Evolutionary conservation across 2,888 invertebrate species (phyloP).

Genomic region (Torymus tubicola): DNA sequence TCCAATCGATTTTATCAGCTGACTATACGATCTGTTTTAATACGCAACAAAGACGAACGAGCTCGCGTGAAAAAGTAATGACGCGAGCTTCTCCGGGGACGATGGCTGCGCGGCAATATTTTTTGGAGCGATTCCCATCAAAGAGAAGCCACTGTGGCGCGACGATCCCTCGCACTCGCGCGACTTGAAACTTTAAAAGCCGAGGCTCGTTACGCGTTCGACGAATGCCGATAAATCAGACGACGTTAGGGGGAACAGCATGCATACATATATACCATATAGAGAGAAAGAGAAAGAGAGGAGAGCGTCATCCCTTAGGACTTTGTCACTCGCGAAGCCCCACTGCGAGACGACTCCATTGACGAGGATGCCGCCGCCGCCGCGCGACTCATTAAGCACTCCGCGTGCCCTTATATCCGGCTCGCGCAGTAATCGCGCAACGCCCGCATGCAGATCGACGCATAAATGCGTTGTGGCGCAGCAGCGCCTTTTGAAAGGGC

Average conservation of each 20-base stretch:
- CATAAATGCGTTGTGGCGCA: neutral
- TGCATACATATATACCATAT: constrained; percentile 30
- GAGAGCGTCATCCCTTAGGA: constrained; percentile 68
- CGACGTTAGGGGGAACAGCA: constrained; percentile 50
- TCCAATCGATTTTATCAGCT: constrained; percentile 13
- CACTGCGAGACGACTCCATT: constrained; percentile 61
- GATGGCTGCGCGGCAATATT: constrained; percentile 31
- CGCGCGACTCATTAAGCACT: constrained; percentile 73
- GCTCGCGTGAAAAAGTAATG: constrained; percentile 17
- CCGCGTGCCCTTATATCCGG: constrained; percentile 66
- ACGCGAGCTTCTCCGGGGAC: constrained; percentile 9
- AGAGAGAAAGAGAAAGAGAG: constrained; percentile 60
- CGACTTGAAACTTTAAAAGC: constrained; percentile 61
- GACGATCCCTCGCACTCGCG: constrained; percentile 50
- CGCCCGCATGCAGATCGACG: constrained; percentile 25
- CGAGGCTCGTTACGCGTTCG: constrained; percentile 72
- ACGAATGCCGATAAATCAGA: constrained; percentile 80
- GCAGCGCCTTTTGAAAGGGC: constrained; percentile 12
- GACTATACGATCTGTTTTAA: neutral
- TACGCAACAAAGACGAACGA: neutral
- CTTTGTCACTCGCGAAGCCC: constrained; percentile 58
- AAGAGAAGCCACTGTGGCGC: constrained; percentile 41
- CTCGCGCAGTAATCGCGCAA: constrained; percentile 21
- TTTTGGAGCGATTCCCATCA: constrained; percentile 50
- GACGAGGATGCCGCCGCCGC: constrained; percentile 54